Percentiles rank a stretch among this genome's conserved stretches.
Evolutionary conservation across 2,888 invertebrate genomes (phyloP).

Genomic region (Oithona nana): DNA sequence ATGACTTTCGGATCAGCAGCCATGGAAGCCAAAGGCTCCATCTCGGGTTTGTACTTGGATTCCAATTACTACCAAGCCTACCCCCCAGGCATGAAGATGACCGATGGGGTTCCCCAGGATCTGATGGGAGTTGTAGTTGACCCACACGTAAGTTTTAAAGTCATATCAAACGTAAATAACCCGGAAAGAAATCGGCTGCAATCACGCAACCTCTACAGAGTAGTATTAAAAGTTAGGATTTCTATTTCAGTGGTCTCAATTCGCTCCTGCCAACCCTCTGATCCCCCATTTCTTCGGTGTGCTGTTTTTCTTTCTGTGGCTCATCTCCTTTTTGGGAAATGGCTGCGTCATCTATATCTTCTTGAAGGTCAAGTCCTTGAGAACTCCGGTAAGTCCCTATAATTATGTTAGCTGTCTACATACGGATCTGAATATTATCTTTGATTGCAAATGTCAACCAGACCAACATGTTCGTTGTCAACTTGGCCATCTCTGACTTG

Average conservation of each 20-base stretch:
- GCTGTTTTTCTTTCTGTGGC: conserved; percentile 19
- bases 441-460: conserved; percentile 20
- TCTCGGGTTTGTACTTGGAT: conserved; percentile 12
- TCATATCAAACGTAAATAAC: too few species aligned
- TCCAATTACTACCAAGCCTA: conserved; percentile 2
- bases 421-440: conserved; percentile 26
- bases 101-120: conserved; percentile 20
- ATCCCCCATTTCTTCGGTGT: conserved; percentile 19
- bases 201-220: too few species aligned
- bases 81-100: conserved; percentile 15
- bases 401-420: conserved; percentile 27
- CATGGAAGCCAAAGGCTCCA: background rate
- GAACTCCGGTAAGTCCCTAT: conserved; percentile 23
- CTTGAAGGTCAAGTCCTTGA: conserved; percentile 25
- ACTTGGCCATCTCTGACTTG: conserved; percentile 26
- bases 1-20: background rate
- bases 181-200: too few species aligned
- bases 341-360: conserved; percentile 20
- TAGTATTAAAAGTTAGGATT: too few species aligned
- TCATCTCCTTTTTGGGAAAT: conserved; percentile 21
- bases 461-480: conserved; percentile 27
- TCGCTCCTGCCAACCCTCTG: conserved; percentile 23
- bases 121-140: conserved; percentile 23
- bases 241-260: conserved; percentile 21
- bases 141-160: conserved; percentile 19